phyloP scores from a whole-genome alignment of 2,888 invertebrate genomes.

The Chloroclysta siterata region DNA sequence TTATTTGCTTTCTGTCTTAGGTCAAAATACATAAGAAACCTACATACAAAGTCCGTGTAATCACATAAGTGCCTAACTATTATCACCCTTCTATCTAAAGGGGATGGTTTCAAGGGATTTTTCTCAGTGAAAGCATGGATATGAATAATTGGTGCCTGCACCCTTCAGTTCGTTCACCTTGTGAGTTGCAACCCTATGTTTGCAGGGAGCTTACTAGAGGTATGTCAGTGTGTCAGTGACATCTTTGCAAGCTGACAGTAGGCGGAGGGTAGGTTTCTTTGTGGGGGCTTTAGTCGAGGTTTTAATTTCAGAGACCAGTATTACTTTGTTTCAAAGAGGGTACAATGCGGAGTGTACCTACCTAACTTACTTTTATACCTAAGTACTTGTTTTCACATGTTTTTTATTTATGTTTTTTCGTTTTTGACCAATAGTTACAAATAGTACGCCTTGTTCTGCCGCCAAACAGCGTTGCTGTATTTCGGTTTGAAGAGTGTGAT shows the following conservation, averaged over 20 bases:
- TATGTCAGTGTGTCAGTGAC: conserved; percentile 63
- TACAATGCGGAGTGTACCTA: neutral
- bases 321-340: conserved; percentile 27
- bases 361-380: too few relatives aligned
- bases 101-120: conserved; percentile 51
- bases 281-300: conserved; percentile 24
- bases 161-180: conserved; percentile 60
- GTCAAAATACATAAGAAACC: neutral
- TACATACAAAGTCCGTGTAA: conserved; percentile 21
- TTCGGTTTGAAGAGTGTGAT: too few relatives aligned
- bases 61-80: conserved; percentile 36
- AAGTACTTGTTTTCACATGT: too few relatives aligned
- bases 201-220: conserved; percentile 44
- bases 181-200: conserved; percentile 44
- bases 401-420: too few relatives aligned
- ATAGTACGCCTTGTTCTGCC: too few relatives aligned
- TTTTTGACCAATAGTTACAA: too few relatives aligned
- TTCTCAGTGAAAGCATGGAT: conserved; percentile 56
- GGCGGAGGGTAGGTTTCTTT: conserved; percentile 24
- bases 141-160: conserved; percentile 61
- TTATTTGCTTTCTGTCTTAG: too few relatives aligned
- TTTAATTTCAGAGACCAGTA: conserved; percentile 36
- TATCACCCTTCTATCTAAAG: conserved; percentile 38
- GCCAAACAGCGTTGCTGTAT: too few relatives aligned
- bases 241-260: conserved; percentile 37